A percentile compares a stretch with the other conserved stretches of the same genome.
These are phyloP conservation scores for Stenotaenia linearis DNA, from an alignment of 2,888 invertebrate genomes.

Conservation along the genomic window DNA sequence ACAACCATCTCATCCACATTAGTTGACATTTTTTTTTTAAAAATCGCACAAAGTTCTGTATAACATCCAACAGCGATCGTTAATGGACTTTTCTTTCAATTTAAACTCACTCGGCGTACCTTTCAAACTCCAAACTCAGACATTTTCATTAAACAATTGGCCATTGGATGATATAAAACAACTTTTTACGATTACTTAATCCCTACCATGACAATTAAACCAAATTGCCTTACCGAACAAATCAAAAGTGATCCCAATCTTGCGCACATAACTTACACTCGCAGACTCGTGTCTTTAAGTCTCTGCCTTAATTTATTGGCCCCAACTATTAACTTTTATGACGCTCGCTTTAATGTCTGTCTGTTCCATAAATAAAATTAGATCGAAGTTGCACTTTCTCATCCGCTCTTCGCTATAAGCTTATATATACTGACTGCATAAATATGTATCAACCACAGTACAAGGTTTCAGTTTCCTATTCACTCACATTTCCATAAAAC, in stretches of 20 bases:
- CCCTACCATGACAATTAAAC: neutral
- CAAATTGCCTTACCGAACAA: neutral
- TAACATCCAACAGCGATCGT: no score
- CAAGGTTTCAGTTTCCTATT: constrained; percentile 13
- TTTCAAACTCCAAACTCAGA: no score
- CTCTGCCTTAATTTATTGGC: neutral
- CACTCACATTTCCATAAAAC: constrained; percentile 15
- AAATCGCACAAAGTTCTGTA: no score
- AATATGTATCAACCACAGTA: neutral
- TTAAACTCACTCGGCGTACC: no score
- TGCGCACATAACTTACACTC: neutral
- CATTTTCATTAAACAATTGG: no score
- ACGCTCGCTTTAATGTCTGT: neutral
- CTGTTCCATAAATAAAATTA: neutral
- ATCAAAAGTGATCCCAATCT: neutral
- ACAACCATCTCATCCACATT: no score
- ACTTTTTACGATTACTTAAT: neutral
- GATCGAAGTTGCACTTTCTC: neutral
- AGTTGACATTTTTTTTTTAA: no score
- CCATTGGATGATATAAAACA: neutral
- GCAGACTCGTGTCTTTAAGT: neutral
- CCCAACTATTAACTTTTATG: neutral
- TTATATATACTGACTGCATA: neutral
- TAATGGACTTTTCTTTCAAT: no score
- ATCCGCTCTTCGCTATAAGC: neutral